Base-by-base conservation (phyloP, 2,797 vertebrate genomes). In the Linurgus olivaceus region DNA sequence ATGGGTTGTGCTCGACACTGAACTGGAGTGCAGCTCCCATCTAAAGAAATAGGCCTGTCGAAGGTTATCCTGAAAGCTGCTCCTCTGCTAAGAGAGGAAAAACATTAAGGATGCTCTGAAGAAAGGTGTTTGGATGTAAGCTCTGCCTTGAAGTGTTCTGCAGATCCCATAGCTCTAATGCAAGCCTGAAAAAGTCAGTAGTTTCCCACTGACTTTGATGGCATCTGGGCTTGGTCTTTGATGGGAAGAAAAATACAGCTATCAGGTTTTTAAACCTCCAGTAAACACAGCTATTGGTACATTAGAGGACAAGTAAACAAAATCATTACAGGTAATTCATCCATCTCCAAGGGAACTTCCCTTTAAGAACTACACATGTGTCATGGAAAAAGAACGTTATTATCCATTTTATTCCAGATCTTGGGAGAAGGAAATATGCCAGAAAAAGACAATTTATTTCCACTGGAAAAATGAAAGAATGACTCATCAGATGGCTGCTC, bases 251-350 rank as follows among this genome's bases (percentile, higher is more conserved):
- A 62, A 63, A n/a, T 52, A 62, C 21, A 62, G 35, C 20, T 25
- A 51, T 44, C 40, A 84, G 33, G 28, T 14, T 93, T 91, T 93
- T 70, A 25, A 70, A 89, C 17, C 63, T 70, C 21, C 20, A 37
- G 81, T 63, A 93, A 94, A 70, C 42, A 62, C 40, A 79, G 71
- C 68, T 79, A 82, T 79, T 70, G 74, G 74, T 86, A 50, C 91
- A 74, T 71, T 88, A 92, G 65, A 79, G 51, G 45, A 54, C 84
- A 72, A 89, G 86, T 51, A 97, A 97, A 96, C 85, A 94, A 95
- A 96, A 94, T 73, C 66, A 80, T 93, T 96, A 95, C 78, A 89
- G 87, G 84, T 91, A 96, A 94, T 83, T 85, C 74, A 65, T 59
- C 61, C 72, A 57, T 35, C 57, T 94, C 51, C 72, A 94, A 80